A percentile compares a stretch with the other conserved stretches of the same genome.
These are phyloP conservation scores for Chelon labrosus DNA, from an alignment of 2,797 vertebrate genomes.

Conservation along the genomic window DNA sequence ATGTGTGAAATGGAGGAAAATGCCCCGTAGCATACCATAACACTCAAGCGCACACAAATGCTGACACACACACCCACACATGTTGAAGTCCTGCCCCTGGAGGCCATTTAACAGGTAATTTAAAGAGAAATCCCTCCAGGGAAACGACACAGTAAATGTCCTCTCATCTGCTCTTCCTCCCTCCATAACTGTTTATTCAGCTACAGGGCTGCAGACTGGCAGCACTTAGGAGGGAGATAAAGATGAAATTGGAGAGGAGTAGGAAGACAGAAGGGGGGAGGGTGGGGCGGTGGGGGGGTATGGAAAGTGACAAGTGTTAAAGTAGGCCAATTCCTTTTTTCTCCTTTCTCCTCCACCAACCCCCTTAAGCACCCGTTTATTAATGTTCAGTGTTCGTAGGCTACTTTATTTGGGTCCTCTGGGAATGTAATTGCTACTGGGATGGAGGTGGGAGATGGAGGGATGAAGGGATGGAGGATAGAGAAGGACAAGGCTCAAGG, in stretches of 20 bases:
- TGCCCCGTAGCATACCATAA: constrained; percentile 62
- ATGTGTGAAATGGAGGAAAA: constrained; percentile 73
- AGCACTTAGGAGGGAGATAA: constrained; percentile 58
- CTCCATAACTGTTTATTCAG: constrained; percentile 72
- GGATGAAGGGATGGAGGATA: constrained; percentile 3
- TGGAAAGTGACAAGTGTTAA: constrained; percentile 68
- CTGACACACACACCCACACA: constrained; percentile 47
- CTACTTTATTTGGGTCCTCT: constrained; percentile 62
- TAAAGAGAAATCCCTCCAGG: constrained; percentile 80
- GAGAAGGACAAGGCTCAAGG: constrained; percentile 57
- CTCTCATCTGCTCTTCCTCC: constrained; percentile 64
- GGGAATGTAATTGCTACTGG: constrained; percentile 41
- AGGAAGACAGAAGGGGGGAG: constrained; percentile 9
- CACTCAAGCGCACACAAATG: constrained; percentile 45
- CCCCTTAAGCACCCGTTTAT: constrained; percentile 69
- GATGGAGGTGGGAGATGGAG: constrained; percentile 44
- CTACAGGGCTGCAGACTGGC: constrained; percentile 67
- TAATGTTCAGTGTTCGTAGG: constrained; percentile 71
- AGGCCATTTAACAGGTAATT: constrained; percentile 87
- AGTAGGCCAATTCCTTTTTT: constrained; percentile 64
- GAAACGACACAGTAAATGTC: constrained; percentile 74
- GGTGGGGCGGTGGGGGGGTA: not conserved
- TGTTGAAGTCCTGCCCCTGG: constrained; percentile 65
- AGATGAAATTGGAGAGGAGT: constrained; percentile 52
- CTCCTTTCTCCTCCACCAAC: constrained; percentile 39